These are phyloP conservation scores for Lutraria lutraria DNA, from an alignment of 2,888 invertebrate species.

Conservation along the genomic window DNA sequence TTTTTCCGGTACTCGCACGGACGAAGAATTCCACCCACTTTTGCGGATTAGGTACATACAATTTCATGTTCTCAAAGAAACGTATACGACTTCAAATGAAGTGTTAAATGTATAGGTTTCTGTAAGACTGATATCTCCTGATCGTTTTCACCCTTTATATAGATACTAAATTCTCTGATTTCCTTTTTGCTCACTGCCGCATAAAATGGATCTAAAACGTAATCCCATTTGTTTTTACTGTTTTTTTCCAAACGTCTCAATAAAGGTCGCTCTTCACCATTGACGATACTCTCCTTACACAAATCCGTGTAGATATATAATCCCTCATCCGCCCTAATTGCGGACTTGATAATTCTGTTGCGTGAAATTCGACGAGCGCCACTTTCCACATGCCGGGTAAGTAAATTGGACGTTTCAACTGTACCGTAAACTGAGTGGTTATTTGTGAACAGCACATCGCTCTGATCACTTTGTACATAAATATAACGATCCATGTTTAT, in stretches of 20 bases:
- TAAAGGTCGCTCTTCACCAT: slow-evolving; percentile 52
- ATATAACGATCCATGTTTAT: slow-evolving; percentile 28
- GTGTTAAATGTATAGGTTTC: slow-evolving; percentile 56
- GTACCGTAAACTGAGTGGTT: slow-evolving; percentile 47
- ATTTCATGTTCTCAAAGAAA: slow-evolving; percentile 43
- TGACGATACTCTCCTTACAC: slow-evolving; percentile 60
- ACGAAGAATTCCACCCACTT: slow-evolving; percentile 65
- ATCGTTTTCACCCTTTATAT: slow-evolving; percentile 54
- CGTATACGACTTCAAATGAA: slow-evolving; percentile 51
- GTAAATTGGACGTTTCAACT: slow-evolving; percentile 40
- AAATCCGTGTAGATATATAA: slow-evolving; percentile 54
- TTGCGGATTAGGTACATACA: slow-evolving; percentile 69
- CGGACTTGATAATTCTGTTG: slow-evolving; percentile 18
- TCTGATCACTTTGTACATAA: slow-evolving; percentile 32
- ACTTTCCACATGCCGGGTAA: slow-evolving; percentile 54
- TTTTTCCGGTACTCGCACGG: slow-evolving; percentile 42
- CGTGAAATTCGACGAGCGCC: slow-evolving; percentile 52
- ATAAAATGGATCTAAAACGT: slow-evolving; percentile 44
- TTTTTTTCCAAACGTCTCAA: slow-evolving; percentile 53
- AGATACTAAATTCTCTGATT: slow-evolving; percentile 54
- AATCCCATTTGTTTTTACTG: slow-evolving; percentile 46
- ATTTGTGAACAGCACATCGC: slow-evolving; percentile 23
- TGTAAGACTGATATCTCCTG: slow-evolving; percentile 36
- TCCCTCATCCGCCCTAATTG: slow-evolving; percentile 10
- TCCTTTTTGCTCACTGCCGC: slow-evolving; percentile 57